Conservation (phyloP, 2,888 invertebrate genomes). For the Drosophila nr. medialis region DNA sequence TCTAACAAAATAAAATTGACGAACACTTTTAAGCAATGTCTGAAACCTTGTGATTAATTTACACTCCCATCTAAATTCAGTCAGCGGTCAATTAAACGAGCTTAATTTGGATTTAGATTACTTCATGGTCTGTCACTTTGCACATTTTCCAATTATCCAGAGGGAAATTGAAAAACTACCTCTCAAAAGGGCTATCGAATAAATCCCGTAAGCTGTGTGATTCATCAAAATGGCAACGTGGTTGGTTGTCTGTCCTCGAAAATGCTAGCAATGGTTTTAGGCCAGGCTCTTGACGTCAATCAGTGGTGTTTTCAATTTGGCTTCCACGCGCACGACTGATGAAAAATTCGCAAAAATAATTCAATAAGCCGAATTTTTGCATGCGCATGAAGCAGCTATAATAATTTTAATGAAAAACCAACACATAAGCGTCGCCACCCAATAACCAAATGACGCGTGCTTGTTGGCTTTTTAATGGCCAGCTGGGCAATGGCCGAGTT, state of each 20-base stretch:
- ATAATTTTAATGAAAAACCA: constrained; percentile 58
- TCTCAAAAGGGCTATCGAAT: not conserved
- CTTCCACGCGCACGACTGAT: not conserved
- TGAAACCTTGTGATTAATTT: not conserved
- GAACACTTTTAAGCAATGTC: not conserved
- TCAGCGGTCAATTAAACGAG: constrained; percentile 7
- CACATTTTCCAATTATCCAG: constrained; percentile 10
- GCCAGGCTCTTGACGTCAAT: constrained; percentile 51
- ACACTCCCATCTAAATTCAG: not conserved
- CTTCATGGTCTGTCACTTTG: not conserved
- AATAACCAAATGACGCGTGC: constrained; percentile 44
- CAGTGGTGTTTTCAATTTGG: constrained; percentile 54
- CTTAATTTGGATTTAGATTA: constrained; percentile 8
- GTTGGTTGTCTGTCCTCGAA: not conserved
- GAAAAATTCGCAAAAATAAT: constrained; percentile 38
- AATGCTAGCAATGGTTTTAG: constrained; percentile 1
- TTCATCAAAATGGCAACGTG: constrained; percentile 1
- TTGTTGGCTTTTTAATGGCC: constrained; percentile 21
- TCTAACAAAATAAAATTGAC: not conserved
- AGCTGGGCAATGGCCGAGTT: constrained; percentile 15
- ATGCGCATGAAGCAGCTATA: constrained; percentile 18
- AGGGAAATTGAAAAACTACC: not conserved
- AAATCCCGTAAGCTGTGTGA: constrained; percentile 13
- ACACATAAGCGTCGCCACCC: constrained; percentile 31
- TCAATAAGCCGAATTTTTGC: constrained; percentile 53